phyloP scores from a whole-genome alignment of 2,888 invertebrate genomes.

The Subacronicta megacephala region DNA sequence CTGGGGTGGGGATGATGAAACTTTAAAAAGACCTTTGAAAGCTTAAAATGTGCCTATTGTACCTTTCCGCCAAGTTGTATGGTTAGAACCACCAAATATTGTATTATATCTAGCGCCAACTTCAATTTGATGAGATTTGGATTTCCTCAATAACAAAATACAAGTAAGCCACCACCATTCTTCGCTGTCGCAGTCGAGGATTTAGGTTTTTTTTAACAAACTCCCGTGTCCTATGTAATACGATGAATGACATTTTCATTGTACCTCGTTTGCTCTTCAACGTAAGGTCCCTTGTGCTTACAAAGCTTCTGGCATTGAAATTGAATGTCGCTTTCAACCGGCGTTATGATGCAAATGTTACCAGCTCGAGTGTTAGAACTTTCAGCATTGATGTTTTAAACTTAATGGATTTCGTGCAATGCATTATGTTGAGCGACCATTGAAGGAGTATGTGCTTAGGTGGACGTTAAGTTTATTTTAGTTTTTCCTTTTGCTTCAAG shows the following conservation, averaged over 20 bases:
- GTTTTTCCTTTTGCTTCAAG: background rate
- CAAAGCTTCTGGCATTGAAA: constrained; percentile 42
- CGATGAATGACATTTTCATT: constrained; percentile 11
- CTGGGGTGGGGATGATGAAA: too few species aligned
- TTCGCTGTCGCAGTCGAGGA: too few species aligned
- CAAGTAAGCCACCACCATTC: too few species aligned
- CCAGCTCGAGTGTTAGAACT: constrained; percentile 15
- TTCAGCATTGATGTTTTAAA: constrained; percentile 23
- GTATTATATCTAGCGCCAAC: too few species aligned
- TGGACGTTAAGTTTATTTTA: background rate
- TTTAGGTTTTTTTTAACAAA: background rate
- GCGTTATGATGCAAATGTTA: constrained; percentile 39
- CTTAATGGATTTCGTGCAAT: constrained; percentile 3
- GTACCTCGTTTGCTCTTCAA: constrained; percentile 6
- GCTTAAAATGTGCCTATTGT: too few species aligned
- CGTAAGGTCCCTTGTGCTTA: constrained; percentile 19
- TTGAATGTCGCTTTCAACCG: constrained; percentile 35
- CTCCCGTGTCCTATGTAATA: constrained; percentile 1
- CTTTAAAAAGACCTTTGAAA: too few species aligned
- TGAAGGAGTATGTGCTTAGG: constrained; percentile 1
- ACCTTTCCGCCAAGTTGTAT: too few species aligned
- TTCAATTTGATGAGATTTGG: too few species aligned
- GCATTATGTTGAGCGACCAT: constrained; percentile 16
- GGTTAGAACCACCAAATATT: too few species aligned
- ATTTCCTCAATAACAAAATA: too few species aligned